Conservation (phyloP, 2,113 vertebrate species). For the Colinus virginianus region DNA sequence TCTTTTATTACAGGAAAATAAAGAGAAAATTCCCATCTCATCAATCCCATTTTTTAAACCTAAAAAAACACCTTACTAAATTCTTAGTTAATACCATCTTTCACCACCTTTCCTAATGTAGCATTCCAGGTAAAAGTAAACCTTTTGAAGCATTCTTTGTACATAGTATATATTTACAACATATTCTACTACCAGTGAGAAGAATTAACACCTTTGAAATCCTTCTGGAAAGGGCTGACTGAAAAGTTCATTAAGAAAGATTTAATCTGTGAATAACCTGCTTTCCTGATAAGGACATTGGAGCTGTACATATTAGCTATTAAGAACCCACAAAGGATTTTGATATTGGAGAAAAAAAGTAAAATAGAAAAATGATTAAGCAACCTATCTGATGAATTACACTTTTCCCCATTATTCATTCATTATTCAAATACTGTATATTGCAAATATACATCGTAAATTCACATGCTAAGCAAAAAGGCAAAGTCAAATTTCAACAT, state of each 20-base stretch:
- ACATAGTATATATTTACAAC: neutral
- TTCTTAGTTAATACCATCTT: neutral
- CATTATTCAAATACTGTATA: neutral
- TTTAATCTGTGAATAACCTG: neutral
- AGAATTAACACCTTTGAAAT: neutral
- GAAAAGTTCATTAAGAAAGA: neutral
- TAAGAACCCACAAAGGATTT: neutral
- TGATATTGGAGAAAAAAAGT: neutral
- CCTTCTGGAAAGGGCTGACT: neutral
- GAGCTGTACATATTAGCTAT: neutral
- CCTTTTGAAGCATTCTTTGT: neutral
- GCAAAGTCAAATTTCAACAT: neutral
- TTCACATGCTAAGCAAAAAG: neutral
- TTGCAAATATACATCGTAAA: neutral
- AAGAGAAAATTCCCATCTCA: too few species aligned
- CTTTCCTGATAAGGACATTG: neutral
- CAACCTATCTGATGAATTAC: neutral
- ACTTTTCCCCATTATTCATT: neutral
- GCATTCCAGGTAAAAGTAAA: neutral
- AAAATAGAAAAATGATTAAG: neutral
- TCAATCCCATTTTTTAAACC: neutral
- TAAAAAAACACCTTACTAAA: neutral
- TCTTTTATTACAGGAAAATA: neutral
- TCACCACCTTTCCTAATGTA: neutral
- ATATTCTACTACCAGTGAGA: too few species aligned